These are phyloP conservation scores for Brachyrhaphis roseni DNA, from an alignment of 2,797 vertebrate species.

Conservation along the genomic window DNA sequence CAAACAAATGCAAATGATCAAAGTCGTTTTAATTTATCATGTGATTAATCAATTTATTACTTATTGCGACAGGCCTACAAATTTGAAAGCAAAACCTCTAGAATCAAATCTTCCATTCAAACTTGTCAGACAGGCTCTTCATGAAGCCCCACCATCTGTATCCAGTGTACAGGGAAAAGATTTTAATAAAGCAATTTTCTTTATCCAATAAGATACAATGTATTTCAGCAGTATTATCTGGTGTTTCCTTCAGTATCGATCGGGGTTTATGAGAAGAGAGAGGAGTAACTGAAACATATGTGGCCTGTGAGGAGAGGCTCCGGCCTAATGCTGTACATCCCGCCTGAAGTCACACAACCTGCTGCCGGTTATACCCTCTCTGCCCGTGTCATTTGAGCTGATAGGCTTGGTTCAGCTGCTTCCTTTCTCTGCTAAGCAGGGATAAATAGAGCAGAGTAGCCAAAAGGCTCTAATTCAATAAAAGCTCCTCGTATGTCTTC, in stretches of 20 bases:
- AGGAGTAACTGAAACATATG: neutral
- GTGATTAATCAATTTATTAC: no score
- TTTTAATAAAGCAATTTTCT: neutral
- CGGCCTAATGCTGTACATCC: slow-evolving; percentile 57
- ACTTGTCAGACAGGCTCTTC: neutral
- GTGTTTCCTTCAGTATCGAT: slow-evolving; percentile 6
- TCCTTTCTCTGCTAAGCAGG: slow-evolving; percentile 39
- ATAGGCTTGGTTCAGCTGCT: slow-evolving; percentile 56
- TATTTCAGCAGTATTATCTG: neutral
- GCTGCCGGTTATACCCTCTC: slow-evolving; percentile 53
- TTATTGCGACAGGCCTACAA: neutral
- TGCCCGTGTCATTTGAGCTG: slow-evolving; percentile 65
- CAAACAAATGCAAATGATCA: no score
- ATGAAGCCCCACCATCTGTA: neutral
- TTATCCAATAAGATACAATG: neutral
- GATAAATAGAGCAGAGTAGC: slow-evolving; percentile 7
- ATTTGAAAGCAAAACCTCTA: neutral
- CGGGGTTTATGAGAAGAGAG: slow-evolving; percentile 26
- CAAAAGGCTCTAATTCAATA: slow-evolving; percentile 40
- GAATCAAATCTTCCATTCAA: neutral
- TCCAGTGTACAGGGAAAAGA: neutral
- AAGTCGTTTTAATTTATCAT: no score
- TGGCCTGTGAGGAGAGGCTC: slow-evolving; percentile 21
- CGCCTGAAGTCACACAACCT: slow-evolving; percentile 42
- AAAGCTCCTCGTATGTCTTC: slow-evolving; percentile 42